Evolutionary conservation across 2,888 invertebrate species (phyloP).

Genomic region (Cryptus armator): DNA sequence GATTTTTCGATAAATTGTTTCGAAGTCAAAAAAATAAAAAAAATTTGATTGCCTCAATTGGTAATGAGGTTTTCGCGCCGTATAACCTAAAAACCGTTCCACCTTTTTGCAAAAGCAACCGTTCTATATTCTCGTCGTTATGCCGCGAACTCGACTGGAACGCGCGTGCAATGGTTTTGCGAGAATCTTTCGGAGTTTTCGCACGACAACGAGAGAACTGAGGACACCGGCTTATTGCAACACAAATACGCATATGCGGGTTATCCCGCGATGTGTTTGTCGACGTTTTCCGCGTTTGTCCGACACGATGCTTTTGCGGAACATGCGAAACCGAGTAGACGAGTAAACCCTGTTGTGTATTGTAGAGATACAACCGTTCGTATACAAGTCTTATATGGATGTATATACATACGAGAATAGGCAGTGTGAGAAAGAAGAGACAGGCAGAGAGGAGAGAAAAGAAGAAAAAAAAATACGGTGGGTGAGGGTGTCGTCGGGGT

Average conservation of each 20-base stretch:
- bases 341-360: not conserved
- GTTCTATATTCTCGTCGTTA: not conserved
- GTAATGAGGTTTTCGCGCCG: not conserved
- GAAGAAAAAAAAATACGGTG: constrained; percentile 51
- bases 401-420: constrained; percentile 20
- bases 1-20: too few relatives aligned
- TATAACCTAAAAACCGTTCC: too few relatives aligned
- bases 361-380: not conserved
- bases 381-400: not conserved
- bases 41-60: not conserved
- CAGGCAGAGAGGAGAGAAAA: constrained; percentile 51
- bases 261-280: constrained; percentile 12
- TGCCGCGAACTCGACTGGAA: not conserved
- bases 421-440: constrained; percentile 16
- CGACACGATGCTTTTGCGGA: constrained; percentile 30
- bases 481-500: constrained; percentile 61
- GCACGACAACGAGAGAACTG: constrained; percentile 17
- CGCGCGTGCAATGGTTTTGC: not conserved
- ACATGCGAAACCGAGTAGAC: constrained; percentile 12
- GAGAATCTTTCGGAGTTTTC: not conserved
- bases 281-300: constrained; percentile 8
- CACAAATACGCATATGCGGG: not conserved
- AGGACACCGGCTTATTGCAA: not conserved
- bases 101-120: not conserved
- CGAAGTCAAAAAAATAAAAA: not conserved